Conservation (phyloP, 2,888 invertebrate species). For the Epinotia ramella region DNA sequence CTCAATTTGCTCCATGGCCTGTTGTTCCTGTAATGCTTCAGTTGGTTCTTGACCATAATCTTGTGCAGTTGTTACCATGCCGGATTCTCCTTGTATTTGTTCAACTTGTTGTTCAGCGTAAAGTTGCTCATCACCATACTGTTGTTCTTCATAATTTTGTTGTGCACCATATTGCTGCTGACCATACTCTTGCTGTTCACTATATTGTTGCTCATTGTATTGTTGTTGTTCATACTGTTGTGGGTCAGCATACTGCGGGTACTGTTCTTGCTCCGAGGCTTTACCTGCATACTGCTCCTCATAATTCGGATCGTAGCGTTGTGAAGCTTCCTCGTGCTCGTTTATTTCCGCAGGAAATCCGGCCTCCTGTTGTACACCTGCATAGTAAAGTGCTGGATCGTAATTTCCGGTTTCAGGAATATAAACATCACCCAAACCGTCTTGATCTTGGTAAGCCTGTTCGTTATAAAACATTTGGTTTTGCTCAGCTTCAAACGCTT, state of each 20-base stretch:
- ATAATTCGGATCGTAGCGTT: slow-evolving; percentile 69
- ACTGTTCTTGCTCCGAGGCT: slow-evolving; percentile 36
- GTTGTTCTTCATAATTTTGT: slow-evolving; percentile 2
- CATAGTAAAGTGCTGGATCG: slow-evolving; percentile 61
- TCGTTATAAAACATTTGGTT: slow-evolving; percentile 70
- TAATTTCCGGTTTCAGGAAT: slow-evolving; percentile 54
- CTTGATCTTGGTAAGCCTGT: slow-evolving; percentile 52
- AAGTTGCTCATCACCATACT: slow-evolving; percentile 2
- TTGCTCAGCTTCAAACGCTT: slow-evolving; percentile 68
- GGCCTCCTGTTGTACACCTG: slow-evolving; percentile 58
- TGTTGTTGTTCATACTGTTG: slow-evolving; percentile 38
- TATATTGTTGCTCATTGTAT: slow-evolving; percentile 46
- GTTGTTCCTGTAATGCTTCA: slow-evolving; percentile 48
- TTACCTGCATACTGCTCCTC: slow-evolving; percentile 63
- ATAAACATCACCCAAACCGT: slow-evolving; percentile 49
- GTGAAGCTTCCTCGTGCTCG: slow-evolving; percentile 66
- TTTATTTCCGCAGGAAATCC: slow-evolving; percentile 59
- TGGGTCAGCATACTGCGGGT: slow-evolving; percentile 43
- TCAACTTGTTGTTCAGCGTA: slow-evolving; percentile 3
- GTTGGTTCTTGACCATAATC: slow-evolving; percentile 49
- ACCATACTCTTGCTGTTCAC: slow-evolving; percentile 46
- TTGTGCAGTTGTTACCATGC: slow-evolving; percentile 21
- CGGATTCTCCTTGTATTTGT: slow-evolving; percentile 15
- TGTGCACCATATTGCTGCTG: slow-evolving; percentile 38
- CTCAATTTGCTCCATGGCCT: slow-evolving; percentile 56